These are phyloP conservation scores for Alauda arvensis DNA, from an alignment of 2,797 vertebrate species.

Conservation along the genomic window DNA sequence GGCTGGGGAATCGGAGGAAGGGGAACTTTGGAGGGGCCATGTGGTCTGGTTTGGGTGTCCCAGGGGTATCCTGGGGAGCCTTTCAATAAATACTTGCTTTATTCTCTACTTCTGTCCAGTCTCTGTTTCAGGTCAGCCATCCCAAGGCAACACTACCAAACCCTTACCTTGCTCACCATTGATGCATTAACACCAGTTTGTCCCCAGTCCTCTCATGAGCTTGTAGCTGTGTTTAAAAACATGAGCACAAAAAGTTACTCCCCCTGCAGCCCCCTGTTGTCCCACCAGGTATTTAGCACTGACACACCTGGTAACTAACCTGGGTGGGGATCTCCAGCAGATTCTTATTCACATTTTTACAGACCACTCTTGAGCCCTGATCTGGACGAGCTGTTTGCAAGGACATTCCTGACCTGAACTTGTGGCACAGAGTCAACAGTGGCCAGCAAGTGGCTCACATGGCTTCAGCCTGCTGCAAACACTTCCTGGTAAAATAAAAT, in stretches of 20 bases:
- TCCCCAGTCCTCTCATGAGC: neutral
- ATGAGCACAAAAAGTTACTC: neutral
- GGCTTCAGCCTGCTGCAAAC: neutral
- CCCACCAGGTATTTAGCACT: neutral
- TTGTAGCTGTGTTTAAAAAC: neutral
- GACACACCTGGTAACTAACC: neutral
- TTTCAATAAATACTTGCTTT: no score
- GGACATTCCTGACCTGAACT: neutral
- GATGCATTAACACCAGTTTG: neutral
- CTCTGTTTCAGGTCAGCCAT: no score
- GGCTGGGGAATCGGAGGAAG: no score
- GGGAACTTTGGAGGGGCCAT: no score
- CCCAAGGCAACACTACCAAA: no score
- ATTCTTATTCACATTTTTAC: neutral
- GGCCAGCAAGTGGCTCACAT: neutral
- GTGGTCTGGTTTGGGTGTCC: no score
- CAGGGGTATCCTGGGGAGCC: no score
- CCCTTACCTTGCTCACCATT: neutral
- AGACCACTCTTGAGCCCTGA: neutral
- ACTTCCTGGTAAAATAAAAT: neutral
- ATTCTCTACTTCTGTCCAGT: no score
- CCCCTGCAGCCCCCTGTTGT: neutral
- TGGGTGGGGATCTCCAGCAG: neutral
- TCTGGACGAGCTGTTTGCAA: rapidly evolving
- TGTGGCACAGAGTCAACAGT: neutral